Percentiles rank a stretch among this genome's conserved stretches.
Conservation (phyloP, 2,113 vertebrate species). For the Andinoacara biseriatus region DNA sequence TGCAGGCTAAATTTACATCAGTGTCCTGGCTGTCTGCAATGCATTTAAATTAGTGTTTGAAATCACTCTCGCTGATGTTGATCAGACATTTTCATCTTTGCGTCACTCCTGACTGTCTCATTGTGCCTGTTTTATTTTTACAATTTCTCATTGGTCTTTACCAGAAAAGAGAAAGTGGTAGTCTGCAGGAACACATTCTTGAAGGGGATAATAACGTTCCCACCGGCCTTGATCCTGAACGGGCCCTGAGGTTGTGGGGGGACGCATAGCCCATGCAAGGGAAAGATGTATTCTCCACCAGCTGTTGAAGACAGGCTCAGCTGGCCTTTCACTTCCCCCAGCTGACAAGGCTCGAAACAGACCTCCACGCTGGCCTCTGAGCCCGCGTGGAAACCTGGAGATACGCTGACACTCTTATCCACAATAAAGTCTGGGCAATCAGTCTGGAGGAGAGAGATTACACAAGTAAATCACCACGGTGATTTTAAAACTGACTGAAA, state of each 20-base stretch:
- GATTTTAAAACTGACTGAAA: neutral
- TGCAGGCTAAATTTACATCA: neutral
- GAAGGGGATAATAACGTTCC: slow-evolving; percentile 83
- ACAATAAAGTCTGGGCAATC: slow-evolving; percentile 81
- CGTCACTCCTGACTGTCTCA: neutral
- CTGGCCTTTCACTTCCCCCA: slow-evolving; percentile 80
- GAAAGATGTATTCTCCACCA: slow-evolving; percentile 83
- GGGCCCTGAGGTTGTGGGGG: slow-evolving; percentile 82
- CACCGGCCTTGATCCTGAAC: slow-evolving; percentile 75
- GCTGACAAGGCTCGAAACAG: slow-evolving; percentile 84
- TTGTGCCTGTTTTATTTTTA: neutral
- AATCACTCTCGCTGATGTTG: neutral
- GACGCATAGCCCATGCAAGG: slow-evolving; percentile 80
- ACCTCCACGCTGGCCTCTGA: slow-evolving; percentile 82
- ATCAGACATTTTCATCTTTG: neutral
- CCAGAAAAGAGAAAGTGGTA: slow-evolving; percentile 75
- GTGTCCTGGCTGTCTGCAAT: neutral
- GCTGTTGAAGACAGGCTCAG: slow-evolving; percentile 78
- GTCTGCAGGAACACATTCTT: slow-evolving; percentile 77
- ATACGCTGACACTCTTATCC: slow-evolving; percentile 71
- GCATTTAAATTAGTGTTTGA: neutral
- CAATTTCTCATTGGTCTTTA: neutral
- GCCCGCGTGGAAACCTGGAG: slow-evolving; percentile 76
- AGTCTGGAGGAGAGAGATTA: slow-evolving; percentile 67
- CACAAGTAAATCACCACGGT: neutral